Conservation (phyloP, 2,797 vertebrate genomes). For the Sebastes umbrosus region DNA sequence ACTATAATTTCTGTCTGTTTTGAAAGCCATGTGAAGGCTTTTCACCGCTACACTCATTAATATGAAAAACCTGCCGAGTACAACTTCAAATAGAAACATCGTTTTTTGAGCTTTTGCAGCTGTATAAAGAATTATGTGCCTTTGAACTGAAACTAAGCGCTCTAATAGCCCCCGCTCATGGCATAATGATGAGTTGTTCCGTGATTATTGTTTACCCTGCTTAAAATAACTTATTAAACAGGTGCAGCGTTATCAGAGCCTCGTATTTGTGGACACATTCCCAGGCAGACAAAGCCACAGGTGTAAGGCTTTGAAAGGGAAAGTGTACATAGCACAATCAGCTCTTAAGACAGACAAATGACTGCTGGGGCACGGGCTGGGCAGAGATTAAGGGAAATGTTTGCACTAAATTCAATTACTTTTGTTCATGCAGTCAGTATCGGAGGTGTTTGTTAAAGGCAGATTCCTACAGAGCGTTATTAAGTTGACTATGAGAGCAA, state of each 20-base stretch:
- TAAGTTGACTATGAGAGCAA: background rate
- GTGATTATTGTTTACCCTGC: constrained; percentile 74
- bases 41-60: constrained; percentile 39
- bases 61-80: constrained; percentile 4
- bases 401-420: constrained; percentile 54
- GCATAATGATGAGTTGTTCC: constrained; percentile 63
- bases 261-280: constrained; percentile 60
- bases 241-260: constrained; percentile 69
- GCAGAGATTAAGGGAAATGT: constrained; percentile 23
- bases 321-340: constrained; percentile 65
- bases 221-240: constrained; percentile 69
- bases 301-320: constrained; percentile 66
- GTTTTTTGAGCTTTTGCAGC: constrained; percentile 45
- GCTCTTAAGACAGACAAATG: constrained; percentile 44
- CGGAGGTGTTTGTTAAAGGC: constrained; percentile 55
- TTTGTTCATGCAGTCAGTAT: constrained; percentile 14
- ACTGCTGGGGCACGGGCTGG: constrained; percentile 22
- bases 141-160: constrained; percentile 42
- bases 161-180: constrained; percentile 59
- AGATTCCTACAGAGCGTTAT: constrained; percentile 28
- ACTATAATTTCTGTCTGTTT: constrained; percentile 44
- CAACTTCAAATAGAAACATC: constrained; percentile 24
- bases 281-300: constrained; percentile 75
- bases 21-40: constrained; percentile 26
- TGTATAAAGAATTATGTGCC: constrained; percentile 57